phyloP scores from a whole-genome alignment of 2,888 invertebrate species.

The Calameuta filiformis region DNA sequence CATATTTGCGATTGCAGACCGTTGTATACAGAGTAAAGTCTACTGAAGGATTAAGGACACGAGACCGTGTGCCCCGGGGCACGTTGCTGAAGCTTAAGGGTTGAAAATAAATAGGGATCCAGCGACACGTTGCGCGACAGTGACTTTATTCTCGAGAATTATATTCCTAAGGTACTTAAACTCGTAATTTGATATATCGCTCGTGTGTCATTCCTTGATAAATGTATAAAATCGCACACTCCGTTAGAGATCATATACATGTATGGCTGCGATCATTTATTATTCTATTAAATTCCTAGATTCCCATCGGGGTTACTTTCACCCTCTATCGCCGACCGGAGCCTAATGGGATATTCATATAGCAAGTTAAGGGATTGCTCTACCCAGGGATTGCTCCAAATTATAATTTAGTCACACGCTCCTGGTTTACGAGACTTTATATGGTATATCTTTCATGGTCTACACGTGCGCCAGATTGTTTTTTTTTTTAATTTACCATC shows the following conservation, averaged over 20 bases:
- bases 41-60: background rate
- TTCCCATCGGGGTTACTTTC: constrained; percentile 34
- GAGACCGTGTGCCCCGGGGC: background rate
- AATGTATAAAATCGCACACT: background rate
- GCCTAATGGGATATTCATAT: constrained; percentile 47
- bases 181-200: background rate
- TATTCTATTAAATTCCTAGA: constrained; percentile 59
- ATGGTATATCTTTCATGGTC: background rate
- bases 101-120: background rate
- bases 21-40: background rate
- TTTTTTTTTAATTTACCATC: background rate
- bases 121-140: background rate
- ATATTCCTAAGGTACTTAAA: background rate
- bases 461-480: background rate
- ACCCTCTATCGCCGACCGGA: constrained; percentile 1
- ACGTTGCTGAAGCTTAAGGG: background rate
- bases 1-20: background rate
- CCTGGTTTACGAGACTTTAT: background rate
- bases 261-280: constrained; percentile 43
- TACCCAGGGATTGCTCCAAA: background rate
- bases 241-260: background rate
- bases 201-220: background rate
- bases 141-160: background rate
- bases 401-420: background rate
- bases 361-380: background rate